Evolutionary conservation across 2,797 vertebrate genomes (phyloP).

Genomic region (Megalops cyprinoides): DNA sequence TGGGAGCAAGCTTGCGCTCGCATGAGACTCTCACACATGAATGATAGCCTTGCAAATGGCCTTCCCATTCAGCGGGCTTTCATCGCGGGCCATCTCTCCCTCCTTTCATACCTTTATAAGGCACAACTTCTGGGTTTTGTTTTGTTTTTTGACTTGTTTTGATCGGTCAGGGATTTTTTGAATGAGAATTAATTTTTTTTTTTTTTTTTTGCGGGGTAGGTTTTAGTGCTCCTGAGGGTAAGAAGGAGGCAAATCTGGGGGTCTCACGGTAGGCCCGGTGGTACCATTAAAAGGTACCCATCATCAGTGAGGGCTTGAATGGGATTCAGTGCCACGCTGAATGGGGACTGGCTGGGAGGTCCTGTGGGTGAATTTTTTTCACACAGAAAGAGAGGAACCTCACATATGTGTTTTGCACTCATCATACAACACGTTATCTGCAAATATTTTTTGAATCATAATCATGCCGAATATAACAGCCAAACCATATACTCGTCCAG

Average conservation of each 20-base stretch:
- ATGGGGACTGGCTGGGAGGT: conserved; percentile 70
- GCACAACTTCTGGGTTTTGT: conserved; percentile 64
- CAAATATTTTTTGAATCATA: background rate
- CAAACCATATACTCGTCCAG: background rate
- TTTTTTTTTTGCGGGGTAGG: conserved; percentile 52
- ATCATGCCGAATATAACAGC: background rate
- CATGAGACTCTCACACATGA: conserved; percentile 80
- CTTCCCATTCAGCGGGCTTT: conserved; percentile 73
- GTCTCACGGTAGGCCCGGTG: conserved; percentile 67
- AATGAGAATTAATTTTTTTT: conserved; percentile 67
- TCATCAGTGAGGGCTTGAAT: conserved; percentile 62
- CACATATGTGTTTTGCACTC: conserved; percentile 58
- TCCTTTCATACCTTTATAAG: conserved; percentile 66
- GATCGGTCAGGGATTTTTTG: conserved; percentile 70
- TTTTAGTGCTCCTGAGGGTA: conserved; percentile 32
- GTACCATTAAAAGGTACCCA: conserved; percentile 71
- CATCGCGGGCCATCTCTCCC: conserved; percentile 71
- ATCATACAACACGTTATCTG: background rate
- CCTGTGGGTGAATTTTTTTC: conserved; percentile 61
- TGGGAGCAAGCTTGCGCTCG: conserved; percentile 84
- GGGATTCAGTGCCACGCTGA: conserved; percentile 66
- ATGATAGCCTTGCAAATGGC: conserved; percentile 82
- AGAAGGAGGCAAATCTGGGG: conserved; percentile 62
- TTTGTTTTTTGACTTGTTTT: conserved; percentile 74
- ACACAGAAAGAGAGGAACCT: conserved; percentile 61